Evolutionary conservation across 2,113 vertebrate species (phyloP), one percentile per base, ranked within the genome.

Genomic region (Suncus etruscus): DNA sequence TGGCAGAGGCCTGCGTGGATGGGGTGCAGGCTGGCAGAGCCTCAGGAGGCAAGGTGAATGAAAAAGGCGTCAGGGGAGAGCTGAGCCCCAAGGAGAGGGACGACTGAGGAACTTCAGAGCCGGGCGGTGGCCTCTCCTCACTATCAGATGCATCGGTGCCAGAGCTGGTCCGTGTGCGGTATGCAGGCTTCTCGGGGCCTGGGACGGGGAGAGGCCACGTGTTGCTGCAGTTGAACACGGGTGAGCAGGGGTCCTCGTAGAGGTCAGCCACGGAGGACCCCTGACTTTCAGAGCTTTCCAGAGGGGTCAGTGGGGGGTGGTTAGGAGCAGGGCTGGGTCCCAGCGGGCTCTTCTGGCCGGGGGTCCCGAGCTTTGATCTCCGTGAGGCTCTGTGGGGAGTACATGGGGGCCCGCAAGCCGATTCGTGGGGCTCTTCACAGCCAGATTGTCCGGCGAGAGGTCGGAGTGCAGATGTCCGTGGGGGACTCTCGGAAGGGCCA

Each of bases 31-130:
- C 83, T 0, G 93, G 97, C 9, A 95, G 92, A 4, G 97, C 97
- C 4, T 97, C 98, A 1, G 65, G 11, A 25, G 65, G 96, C 31
- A 98, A 97, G 50, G 97, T 96, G 3, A 98, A 98, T 24, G 95
- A 73, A 0, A 95, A 74, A 0, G 96, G 80, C 1, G 8, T 32
- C 29, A 0, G 86, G 63, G 16, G 93, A 76, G 94, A 91, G 29
- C 79, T 86, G 15, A 89, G 96, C 25, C 29, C 68, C 32, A 16
- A 63, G 68, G 63, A 24, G 11, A 47, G 0, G 6, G 16, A 51
- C 63, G 95, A 86, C 0, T 24, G 92, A 54, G 75, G 3, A 9
- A 14, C 48, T 63, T 86, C 70, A 6, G 88, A 61, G 22, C 65
- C 12, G 22, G 77, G 91, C 18, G 97, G 97, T 6, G 84, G 76